These are phyloP conservation scores for Gulo gulo DNA, from an alignment of 2,113 vertebrate genomes.

Conservation along the genomic window DNA sequence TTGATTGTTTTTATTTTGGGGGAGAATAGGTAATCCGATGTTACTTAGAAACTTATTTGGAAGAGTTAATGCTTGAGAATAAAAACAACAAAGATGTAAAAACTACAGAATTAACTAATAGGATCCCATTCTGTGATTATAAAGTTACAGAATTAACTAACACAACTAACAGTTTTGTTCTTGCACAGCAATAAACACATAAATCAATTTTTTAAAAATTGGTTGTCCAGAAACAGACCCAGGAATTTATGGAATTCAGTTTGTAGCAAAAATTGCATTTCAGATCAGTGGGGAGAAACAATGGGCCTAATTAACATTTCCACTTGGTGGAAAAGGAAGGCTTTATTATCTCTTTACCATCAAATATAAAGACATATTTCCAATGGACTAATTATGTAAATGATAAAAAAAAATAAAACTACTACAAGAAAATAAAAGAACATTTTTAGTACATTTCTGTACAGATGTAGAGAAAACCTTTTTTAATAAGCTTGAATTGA, in stretches of 20 bases:
- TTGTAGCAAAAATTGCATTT: background rate
- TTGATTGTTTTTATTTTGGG: background rate
- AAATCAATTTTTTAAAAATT: background rate
- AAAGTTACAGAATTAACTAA: background rate
- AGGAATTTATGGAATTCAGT: too few species aligned
- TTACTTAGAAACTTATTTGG: background rate
- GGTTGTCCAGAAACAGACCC: background rate
- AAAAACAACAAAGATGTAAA: background rate
- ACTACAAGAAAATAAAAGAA: background rate
- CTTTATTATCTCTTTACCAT: background rate
- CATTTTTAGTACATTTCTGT: background rate
- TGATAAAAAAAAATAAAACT: background rate
- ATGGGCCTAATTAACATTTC: background rate
- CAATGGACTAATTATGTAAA: background rate
- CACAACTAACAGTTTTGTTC: background rate
- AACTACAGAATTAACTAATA: background rate
- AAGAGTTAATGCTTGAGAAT: background rate
- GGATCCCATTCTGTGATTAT: background rate
- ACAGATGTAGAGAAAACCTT: background rate
- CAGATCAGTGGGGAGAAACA: background rate
- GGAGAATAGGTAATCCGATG: background rate
- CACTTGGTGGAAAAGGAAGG: background rate
- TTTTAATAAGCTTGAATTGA: background rate
- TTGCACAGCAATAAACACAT: slow-evolving; percentile 2
- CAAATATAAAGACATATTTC: background rate